Conservation (phyloP, 2,888 invertebrate species). For the Chalcosyrphus nemorum region DNA sequence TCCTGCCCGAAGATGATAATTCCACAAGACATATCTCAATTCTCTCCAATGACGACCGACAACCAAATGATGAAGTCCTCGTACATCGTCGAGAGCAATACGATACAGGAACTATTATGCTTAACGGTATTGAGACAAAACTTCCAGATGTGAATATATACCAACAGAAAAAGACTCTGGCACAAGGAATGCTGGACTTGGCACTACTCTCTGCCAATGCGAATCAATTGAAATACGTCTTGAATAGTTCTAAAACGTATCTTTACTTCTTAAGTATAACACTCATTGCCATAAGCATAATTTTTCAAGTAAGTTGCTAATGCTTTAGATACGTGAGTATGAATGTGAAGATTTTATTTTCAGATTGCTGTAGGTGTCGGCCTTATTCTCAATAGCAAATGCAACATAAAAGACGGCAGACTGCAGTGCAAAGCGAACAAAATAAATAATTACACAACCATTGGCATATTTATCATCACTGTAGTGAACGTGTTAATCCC, state of each 20-base stretch:
- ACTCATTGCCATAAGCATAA: conserved; percentile 89
- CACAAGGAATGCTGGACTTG: conserved; percentile 96
- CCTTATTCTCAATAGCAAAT: conserved; percentile 91
- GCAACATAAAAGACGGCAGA: conserved; percentile 89
- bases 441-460: conserved; percentile 92
- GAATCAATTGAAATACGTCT: conserved; percentile 92
- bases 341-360: no score
- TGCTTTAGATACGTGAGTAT: no score
- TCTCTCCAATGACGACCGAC: no score
- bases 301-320: conserved; percentile 87
- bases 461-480: conserved; percentile 93
- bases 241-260: conserved; percentile 87
- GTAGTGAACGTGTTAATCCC: conserved; percentile 94
- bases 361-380: conserved; percentile 92
- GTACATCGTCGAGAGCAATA: no score
- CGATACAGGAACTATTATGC: no score
- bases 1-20: no score
- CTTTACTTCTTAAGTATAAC: conserved; percentile 89
- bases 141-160: conserved; percentile 92
- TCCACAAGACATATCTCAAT: no score
- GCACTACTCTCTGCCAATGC: conserved; percentile 94
- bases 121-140: conserved; percentile 78
- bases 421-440: conserved; percentile 90
- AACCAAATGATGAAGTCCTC: no score
- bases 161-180: conserved; percentile 94